Percentiles rank a stretch among this genome's conserved stretches.
Conservation (phyloP, 2,113 vertebrate species). For the human region DNA sequence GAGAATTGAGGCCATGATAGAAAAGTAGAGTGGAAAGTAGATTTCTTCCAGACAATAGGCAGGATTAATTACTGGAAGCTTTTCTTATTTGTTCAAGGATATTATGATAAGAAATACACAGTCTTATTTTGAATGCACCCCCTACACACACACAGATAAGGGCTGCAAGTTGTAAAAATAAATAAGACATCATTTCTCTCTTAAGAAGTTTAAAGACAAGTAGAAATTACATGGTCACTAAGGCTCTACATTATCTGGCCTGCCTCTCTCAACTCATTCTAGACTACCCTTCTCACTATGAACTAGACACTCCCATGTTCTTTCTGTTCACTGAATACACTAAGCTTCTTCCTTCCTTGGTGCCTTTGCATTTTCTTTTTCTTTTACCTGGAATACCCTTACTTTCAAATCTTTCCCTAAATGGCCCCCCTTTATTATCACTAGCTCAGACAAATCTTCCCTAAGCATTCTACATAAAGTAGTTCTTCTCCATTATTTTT, state of each 20-base stretch:
- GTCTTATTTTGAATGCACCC: background rate
- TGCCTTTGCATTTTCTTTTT: background rate
- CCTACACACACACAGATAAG: background rate
- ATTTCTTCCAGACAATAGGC: background rate
- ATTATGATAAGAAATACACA: background rate
- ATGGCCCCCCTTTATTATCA: background rate
- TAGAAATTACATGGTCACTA: background rate
- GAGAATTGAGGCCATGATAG: background rate
- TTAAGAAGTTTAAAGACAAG: slow-evolving; percentile 24
- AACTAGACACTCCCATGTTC: background rate
- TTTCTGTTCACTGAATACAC: background rate
- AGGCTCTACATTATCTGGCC: background rate
- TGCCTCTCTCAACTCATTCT: background rate
- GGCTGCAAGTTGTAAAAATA: background rate
- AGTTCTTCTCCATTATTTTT: background rate
- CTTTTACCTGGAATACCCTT: background rate
- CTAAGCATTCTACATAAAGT: background rate
- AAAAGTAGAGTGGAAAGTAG: background rate
- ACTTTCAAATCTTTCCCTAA: background rate
- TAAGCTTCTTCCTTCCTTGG: background rate
- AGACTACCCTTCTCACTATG: background rate
- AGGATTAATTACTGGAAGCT: background rate
- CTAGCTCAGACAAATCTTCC: background rate
- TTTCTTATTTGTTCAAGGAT: background rate
- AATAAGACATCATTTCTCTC: background rate